Conservation (phyloP, 2,888 invertebrate genomes). For the Lasioglossum lativentre region DNA sequence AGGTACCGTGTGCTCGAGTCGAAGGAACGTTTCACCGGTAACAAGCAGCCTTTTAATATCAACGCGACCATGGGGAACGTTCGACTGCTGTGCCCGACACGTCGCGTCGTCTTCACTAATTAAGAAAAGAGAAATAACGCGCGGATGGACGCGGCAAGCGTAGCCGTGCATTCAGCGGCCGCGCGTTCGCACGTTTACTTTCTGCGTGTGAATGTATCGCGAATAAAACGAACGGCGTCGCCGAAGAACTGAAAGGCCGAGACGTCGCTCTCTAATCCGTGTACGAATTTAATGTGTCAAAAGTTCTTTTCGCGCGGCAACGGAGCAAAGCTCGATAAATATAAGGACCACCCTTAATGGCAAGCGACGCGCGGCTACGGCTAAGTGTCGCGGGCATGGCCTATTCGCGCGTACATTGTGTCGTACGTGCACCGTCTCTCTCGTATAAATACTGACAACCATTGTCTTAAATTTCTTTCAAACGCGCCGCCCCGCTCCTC, state of each 20-base stretch:
- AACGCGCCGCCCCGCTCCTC: neutral
- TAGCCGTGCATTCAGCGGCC: constrained; percentile 6
- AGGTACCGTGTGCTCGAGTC: neutral
- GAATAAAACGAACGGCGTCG: neutral
- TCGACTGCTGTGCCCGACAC: too few species aligned
- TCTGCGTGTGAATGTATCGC: neutral
- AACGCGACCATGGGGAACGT: too few species aligned
- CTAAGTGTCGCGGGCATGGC: neutral
- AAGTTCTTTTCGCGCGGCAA: neutral
- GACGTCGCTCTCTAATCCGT: constrained; percentile 9
- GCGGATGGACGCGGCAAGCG: neutral
- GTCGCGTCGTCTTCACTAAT: neutral
- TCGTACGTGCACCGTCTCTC: neutral
- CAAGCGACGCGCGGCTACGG: neutral
- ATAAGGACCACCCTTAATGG: neutral
- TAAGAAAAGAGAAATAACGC: neutral
- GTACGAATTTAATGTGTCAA: constrained; percentile 32
- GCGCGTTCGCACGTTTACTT: neutral
- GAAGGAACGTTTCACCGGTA: neutral
- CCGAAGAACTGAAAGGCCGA: constrained; percentile 27
- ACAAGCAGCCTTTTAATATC: neutral
- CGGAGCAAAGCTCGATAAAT: constrained; percentile 4
- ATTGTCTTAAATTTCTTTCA: constrained; percentile 4
- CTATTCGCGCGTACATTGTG: neutral
- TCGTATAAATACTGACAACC: constrained; percentile 2